A percentile compares a stretch with the other conserved stretches of the same genome.
Conservation (phyloP, 2,797 vertebrate genomes). For the Amazonetta brasiliensis region DNA sequence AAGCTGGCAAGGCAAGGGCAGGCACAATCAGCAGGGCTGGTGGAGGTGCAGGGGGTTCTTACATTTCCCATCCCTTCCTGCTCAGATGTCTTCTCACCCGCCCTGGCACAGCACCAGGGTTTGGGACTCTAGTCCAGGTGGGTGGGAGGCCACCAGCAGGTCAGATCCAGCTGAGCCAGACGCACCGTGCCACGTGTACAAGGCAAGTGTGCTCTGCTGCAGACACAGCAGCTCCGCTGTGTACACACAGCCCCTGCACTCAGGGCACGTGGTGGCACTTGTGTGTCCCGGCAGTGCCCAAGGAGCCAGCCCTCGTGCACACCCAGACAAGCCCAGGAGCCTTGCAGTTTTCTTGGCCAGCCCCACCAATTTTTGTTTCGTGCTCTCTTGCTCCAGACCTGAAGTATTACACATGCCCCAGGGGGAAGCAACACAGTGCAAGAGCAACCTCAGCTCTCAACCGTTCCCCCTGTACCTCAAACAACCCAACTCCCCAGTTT, state of each 20-base stretch:
- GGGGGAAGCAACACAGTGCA: neutral
- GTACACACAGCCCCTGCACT: neutral
- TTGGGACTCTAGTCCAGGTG: neutral
- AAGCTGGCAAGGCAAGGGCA: slow-evolving; percentile 83
- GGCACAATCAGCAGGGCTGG: neutral
- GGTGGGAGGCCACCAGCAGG: neutral
- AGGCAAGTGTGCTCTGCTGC: neutral
- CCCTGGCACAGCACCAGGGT: neutral
- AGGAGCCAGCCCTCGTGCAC: neutral
- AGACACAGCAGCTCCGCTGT: neutral
- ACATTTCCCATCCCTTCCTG: neutral
- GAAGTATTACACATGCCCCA: neutral
- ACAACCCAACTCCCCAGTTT: neutral
- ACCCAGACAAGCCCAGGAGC: neutral
- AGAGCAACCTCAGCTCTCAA: neutral
- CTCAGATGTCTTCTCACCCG: neutral
- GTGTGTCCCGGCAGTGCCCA: neutral
- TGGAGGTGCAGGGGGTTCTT: neutral
- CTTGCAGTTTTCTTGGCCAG: neutral
- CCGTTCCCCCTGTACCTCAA: neutral
- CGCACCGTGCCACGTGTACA: rapidly evolving
- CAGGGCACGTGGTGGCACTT: rapidly evolving
- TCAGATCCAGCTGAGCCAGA: neutral
- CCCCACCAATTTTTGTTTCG: neutral
- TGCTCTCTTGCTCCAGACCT: neutral